Evolutionary conservation across 2,797 vertebrate species (phyloP).

Genomic region (Lates japonicus): DNA sequence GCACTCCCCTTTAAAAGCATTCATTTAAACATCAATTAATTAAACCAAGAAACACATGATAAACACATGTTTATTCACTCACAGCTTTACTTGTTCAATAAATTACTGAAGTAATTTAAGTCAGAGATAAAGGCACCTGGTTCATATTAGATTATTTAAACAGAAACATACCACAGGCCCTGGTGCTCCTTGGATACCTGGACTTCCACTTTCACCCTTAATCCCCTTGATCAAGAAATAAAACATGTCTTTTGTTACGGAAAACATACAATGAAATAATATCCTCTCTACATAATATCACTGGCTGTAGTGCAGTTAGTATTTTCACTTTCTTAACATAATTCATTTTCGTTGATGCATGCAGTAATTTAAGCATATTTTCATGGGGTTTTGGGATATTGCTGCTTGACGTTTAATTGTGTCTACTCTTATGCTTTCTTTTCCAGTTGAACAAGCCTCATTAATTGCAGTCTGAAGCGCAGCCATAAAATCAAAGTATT

Average conservation of each 20-base stretch:
- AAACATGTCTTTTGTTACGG: constrained; percentile 35
- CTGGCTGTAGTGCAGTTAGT: neutral
- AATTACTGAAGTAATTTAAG: neutral
- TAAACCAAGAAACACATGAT: constrained; percentile 7
- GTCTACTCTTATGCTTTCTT: constrained; percentile 43
- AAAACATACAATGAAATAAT: constrained; percentile 21
- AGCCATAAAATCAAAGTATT: constrained; percentile 62
- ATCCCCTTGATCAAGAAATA: constrained; percentile 86
- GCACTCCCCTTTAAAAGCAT: constrained; percentile 86
- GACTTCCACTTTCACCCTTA: constrained; percentile 91
- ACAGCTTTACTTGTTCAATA: neutral
- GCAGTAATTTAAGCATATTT: constrained; percentile 5
- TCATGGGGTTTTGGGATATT: constrained; percentile 38
- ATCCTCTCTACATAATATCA: constrained; percentile 25
- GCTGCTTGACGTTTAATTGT: constrained; percentile 38
- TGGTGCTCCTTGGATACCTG: constrained; percentile 86
- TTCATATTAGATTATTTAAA: constrained; percentile 34
- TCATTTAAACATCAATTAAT: constrained; percentile 13
- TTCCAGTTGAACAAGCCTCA: constrained; percentile 56
- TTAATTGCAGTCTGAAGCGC: constrained; percentile 57
- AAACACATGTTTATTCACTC: neutral
- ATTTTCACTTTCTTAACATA: constrained; percentile 20
- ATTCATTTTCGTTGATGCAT: constrained; percentile 24
- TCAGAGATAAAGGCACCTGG: constrained; percentile 13
- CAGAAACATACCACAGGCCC: constrained; percentile 88